Evolutionary conservation across 2,113 vertebrate species (phyloP).

Genomic region (Collichthys lucidus): DNA sequence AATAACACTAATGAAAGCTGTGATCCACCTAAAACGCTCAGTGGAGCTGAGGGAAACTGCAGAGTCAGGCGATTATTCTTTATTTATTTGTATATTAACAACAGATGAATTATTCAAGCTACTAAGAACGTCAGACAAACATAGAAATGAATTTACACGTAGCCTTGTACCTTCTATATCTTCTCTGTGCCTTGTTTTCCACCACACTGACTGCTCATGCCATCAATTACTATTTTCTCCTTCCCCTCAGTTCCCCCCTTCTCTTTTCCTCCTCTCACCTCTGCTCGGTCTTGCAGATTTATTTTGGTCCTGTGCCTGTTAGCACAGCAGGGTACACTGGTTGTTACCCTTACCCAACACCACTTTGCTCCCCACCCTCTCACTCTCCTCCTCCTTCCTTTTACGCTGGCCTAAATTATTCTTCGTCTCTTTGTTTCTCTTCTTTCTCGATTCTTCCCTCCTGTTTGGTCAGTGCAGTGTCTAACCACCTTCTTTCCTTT

Average conservation of each 20-base stretch:
- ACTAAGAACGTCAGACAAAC: background rate
- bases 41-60: background rate
- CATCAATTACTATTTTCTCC: constrained; percentile 32
- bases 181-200: constrained; percentile 12
- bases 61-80: background rate
- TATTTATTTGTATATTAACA: background rate
- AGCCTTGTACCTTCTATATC: constrained; percentile 9
- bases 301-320: constrained; percentile 70
- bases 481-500: background rate
- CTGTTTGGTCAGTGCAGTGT: constrained; percentile 13
- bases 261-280: constrained; percentile 43
- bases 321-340: constrained; percentile 18
- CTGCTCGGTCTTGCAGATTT: constrained; percentile 61
- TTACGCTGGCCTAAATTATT: constrained; percentile 20
- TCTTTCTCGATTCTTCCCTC: constrained; percentile 22
- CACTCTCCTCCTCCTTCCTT: constrained; percentile 10
- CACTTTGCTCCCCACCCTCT: constrained; percentile 11
- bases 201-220: constrained; percentile 6
- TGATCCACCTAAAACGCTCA: background rate
- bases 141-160: background rate
- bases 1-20: background rate
- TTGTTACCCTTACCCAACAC: constrained; percentile 22
- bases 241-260: background rate
- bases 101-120: background rate
- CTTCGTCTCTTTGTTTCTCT: constrained; percentile 30